A percentile compares a stretch with the other conserved stretches of the same genome.
Conservation (phyloP, 2,113 vertebrate species). For the Orycteropus afer region DNA sequence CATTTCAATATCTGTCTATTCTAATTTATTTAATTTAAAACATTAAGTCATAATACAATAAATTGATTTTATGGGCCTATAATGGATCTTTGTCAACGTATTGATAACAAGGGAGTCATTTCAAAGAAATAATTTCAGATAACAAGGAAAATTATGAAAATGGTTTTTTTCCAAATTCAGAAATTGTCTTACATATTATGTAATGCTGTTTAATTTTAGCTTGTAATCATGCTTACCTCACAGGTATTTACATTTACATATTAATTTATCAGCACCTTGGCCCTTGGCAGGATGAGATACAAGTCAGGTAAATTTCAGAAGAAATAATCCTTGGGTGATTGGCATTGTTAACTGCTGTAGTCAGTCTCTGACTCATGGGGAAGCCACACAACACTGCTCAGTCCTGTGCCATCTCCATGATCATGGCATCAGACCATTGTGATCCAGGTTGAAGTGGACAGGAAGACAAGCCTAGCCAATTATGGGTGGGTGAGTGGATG, state of each 20-base stretch:
- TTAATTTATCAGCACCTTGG: background rate
- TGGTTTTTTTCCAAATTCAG: background rate
- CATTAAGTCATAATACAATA: background rate
- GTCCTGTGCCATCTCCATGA: too few relatives aligned
- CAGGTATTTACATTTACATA: background rate
- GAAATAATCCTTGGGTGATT: background rate
- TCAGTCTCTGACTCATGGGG: background rate
- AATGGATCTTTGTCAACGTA: background rate
- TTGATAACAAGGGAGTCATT: background rate
- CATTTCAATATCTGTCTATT: background rate
- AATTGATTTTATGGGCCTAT: background rate
- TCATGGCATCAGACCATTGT: too few relatives aligned
- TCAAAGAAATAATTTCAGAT: background rate
- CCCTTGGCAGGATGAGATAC: background rate
- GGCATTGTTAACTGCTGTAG: background rate
- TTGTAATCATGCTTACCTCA: background rate
- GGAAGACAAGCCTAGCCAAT: background rate
- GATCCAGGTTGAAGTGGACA: background rate
- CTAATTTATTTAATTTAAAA: constrained; percentile 17
- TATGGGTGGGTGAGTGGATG: rapidly evolving
- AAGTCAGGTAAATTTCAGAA: background rate
- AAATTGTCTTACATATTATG: background rate
- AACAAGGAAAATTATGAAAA: background rate
- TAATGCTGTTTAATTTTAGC: background rate
- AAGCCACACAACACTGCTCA: too few relatives aligned